Base-by-base conservation (phyloP, 2,888 invertebrate genomes). In the Troides helena region DNA sequence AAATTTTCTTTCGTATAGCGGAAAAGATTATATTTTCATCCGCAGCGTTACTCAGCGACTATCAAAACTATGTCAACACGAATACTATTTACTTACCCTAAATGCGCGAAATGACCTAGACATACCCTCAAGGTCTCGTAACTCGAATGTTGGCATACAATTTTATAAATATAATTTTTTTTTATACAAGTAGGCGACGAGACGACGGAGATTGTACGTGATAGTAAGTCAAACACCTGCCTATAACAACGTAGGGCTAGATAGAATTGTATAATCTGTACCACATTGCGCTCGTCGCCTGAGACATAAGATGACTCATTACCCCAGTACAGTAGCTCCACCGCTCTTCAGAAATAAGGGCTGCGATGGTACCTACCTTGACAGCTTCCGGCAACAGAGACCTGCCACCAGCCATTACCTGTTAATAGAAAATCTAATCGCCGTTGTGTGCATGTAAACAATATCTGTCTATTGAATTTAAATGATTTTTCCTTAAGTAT, bases 351-450 rank as follows among this genome's bases (percentile, higher is more conserved):
- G 30, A 30, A 3, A 30, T 30, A 30, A 30, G 2, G 30, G 30
- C 30, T 30, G 30, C 30, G 3, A 30, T 30, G 30, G 30, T 3
- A 30, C 30, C 3, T 30, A 30, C 30, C 30, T 0, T 3, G 3
- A 30, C 30, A 30, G 30, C 30, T 30, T 30, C 30, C 30, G 30
- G 30, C 30, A 30, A 30, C 4, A 30, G 70, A 70, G 66, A 67
- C 59, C 70, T 59, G 67, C 66, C 66, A 70, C 62, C 66, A 59
- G 23, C 23, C 50, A 67, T 67, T 70, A 70, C 62, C 70, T 70
- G 66, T 67, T 62, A 66, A 62, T 65, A 63, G 59, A 25, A 66
- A 69, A 58, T 66, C 58, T 21, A 50, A 10, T 25, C 23, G 18
- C 53, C 23, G 50, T 2, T 65, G 39, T 50, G 17, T 30, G 65